Base-by-base conservation (phyloP, 2,113 vertebrate species). In the Callipepla californica region DNA sequence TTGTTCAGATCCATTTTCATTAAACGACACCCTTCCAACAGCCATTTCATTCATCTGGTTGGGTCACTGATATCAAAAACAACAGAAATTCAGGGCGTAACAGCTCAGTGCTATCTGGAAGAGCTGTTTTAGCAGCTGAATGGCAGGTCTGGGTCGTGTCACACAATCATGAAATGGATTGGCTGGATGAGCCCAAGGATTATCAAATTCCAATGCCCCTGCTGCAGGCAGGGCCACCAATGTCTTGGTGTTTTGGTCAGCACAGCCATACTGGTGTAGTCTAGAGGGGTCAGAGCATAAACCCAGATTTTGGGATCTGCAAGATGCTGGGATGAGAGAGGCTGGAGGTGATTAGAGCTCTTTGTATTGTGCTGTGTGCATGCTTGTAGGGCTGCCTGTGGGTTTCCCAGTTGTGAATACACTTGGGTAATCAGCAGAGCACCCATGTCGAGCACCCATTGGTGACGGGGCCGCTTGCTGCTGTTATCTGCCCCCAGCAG, bases 51-150 rank as follows among this genome's bases (percentile, higher is more conserved):
- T 81, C 51, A 1, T 11, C 72, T 58, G n/a, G 6, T 42, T 66
- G 34, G 13, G 38, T 67, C 42, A 4, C 13, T 58, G 50, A 0
- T 53, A 36, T 23, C 26, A 2, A 0, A 4, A 67, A 55, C 4
- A 0, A 20, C 2, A n/a, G 67, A 77, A 91, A 69, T 82, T 30
- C 40, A 50, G 68, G 4, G 1, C 6, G 0, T 5, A n/a, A 6
- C 19, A 19, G 0, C 2, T 40, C 48, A 4, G 42, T 75, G 10
- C 58, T 15, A 0, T 28, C n/a, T 58, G 61, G 42, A 77, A 0
- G 8, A 47, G 69, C 73, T 90, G 5, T 75, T 95, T 84, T 42
- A 30, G 73, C 23, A 80, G 28, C 11, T 57, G 77, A 48, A 1
- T 77, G 66, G 62, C 81, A 87, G 42, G 78, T 70, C 40, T 57